These are phyloP conservation scores for Tokudaia muenninki DNA, from an alignment of 2,797 vertebrate species.

Conservation along the genomic window DNA sequence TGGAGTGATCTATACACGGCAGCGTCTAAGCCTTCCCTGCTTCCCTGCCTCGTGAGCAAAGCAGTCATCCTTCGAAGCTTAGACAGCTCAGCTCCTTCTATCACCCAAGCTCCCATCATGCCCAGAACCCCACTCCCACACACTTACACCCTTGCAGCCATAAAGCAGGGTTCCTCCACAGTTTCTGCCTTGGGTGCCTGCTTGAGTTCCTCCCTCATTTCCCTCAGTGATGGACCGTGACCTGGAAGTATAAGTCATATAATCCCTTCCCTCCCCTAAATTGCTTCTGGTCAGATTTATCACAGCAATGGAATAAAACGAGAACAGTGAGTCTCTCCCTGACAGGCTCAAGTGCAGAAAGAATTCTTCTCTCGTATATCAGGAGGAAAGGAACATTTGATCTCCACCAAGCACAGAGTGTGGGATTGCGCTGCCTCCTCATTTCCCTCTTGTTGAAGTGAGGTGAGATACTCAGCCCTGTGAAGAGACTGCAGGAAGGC, in stretches of 20 bases:
- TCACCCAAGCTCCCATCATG: background rate
- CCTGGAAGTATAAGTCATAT: background rate
- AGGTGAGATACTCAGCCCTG: rapidly evolving
- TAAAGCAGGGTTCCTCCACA: background rate
- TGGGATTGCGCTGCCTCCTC: background rate
- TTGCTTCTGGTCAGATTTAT: background rate
- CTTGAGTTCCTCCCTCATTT: background rate
- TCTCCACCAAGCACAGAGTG: background rate
- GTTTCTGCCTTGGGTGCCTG: background rate
- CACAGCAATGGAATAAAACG: background rate
- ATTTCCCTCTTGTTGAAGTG: background rate
- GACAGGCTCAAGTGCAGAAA: background rate
- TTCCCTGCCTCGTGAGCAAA: background rate
- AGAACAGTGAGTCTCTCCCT: background rate
- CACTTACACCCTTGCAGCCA: background rate
- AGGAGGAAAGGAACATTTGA: background rate
- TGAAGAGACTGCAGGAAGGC: no score
- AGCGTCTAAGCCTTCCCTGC: no score
- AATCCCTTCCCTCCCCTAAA: background rate
- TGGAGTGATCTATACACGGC: background rate
- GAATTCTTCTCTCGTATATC: background rate
- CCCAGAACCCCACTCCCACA: background rate
- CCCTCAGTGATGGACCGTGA: background rate
- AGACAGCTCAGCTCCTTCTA: no score
- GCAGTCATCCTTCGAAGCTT: no score